phyloP scores from a whole-genome alignment of 2,113 vertebrate genomes.

The Ahaetulla prasina region DNA sequence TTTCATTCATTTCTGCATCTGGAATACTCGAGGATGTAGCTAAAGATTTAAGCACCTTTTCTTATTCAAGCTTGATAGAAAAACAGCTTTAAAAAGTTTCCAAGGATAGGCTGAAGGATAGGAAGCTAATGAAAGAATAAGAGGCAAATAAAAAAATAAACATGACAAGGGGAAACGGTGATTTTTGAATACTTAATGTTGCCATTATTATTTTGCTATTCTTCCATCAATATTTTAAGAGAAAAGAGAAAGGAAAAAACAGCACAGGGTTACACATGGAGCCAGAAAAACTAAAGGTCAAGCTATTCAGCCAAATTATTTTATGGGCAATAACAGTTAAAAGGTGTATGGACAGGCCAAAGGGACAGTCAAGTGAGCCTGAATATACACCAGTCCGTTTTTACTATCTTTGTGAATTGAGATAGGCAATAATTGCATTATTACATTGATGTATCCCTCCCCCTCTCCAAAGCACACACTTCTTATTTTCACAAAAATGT shows the following conservation, averaged over 20 bases:
- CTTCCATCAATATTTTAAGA: neutral
- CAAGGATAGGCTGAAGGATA: constrained; percentile 1
- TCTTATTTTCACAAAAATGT: neutral
- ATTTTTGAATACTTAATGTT: constrained; percentile 10
- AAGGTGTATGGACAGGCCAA: neutral
- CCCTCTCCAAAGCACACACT: neutral
- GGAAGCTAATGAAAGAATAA: too few species aligned
- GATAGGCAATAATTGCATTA: neutral
- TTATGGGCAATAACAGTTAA: neutral
- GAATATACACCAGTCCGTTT: neutral
- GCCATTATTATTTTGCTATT: neutral
- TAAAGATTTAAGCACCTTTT: neutral
- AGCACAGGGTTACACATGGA: neutral
- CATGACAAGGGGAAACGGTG: neutral
- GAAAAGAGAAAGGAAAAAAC: neutral
- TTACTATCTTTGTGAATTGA: neutral
- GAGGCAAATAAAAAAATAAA: neutral
- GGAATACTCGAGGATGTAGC: neutral
- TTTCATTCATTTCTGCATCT: neutral
- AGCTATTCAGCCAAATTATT: neutral
- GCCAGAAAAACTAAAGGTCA: neutral
- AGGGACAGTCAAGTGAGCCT: too few species aligned
- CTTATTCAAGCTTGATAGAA: neutral
- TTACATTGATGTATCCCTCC: neutral
- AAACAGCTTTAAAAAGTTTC: neutral